Base-by-base conservation (phyloP, 1,140 invertebrate species). In the Drosophila nannoptera region DNA sequence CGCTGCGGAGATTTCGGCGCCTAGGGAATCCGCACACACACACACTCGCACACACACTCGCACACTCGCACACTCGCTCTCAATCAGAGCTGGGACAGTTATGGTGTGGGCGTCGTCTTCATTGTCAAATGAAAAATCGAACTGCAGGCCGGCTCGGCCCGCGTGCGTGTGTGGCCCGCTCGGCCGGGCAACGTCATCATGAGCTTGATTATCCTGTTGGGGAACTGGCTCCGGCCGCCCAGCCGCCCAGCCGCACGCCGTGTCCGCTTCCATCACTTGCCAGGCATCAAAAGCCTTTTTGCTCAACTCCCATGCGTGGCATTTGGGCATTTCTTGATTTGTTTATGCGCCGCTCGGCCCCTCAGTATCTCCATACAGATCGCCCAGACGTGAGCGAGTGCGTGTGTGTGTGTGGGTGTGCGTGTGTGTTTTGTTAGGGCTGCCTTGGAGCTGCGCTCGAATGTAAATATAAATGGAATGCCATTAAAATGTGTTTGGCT, bases 41-140 rank as follows among this genome's bases (percentile, higher is more conserved):
- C 33, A 56, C 33, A 58, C 59, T 66, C 22, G 55, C 43, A 61
- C 16, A 69, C 50, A 54, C 29, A 63, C 35, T 43, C 46, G 48
- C 33, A 16, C 7, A 65, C 48, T 59, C 32, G 55, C 45, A 75
- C 45, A n/a, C n/a, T n/a, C n/a, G n/a, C n/a, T n/a, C n/a, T n/a
- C n/a, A n/a, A n/a, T n/a, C 31, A 63, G 36, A 40, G 50, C 33
- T 55, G 58, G 63, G 68, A 70, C 78, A 82, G 71, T 81, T 77
- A 77, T 82, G 70, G 78, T 67, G 78, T 82, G 75, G 78, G 75
- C 75, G 75, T 80, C 52, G 69, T 59, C 78, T 60, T 84, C 75
- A 67, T 71, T 67, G 76, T 86, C 81, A 86, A 84, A 80, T 84
- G 81, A 84, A 80, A 86, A 84, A 84, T 84, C 80, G 80, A 84